phyloP scores from a whole-genome alignment of 53 echinoderm and acorn worm species.

The Echinometra lucunter region DNA sequence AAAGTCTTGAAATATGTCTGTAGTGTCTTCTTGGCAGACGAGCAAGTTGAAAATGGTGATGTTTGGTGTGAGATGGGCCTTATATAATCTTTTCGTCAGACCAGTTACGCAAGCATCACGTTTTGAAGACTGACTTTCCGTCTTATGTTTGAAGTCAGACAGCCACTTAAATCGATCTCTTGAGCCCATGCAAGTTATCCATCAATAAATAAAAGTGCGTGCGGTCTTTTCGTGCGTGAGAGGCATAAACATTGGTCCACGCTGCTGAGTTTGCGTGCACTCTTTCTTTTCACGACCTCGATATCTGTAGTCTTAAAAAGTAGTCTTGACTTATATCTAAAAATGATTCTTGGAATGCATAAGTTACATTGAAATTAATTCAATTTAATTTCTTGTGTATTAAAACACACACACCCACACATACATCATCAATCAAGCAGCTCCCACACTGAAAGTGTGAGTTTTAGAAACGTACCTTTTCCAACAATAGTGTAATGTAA shows the following conservation, averaged over 20 bases:
- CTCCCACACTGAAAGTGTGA: too few relatives aligned
- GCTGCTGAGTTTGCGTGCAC: slow-evolving; percentile 25
- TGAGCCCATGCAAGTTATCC: background rate
- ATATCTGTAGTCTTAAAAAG: background rate
- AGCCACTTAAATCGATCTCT: slow-evolving; percentile 4
- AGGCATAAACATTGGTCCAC: background rate
- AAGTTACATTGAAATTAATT: too few relatives aligned
- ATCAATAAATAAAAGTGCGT: slow-evolving; percentile 45
- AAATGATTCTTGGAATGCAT: background rate
- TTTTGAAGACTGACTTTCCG: background rate
- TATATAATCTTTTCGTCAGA: background rate
- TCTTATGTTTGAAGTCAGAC: background rate
- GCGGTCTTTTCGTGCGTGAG: slow-evolving; percentile 4
- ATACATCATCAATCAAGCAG: too few relatives aligned
- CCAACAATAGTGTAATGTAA: too few relatives aligned
- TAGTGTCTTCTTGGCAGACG: background rate
- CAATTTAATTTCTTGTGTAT: too few relatives aligned
- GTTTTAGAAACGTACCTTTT: too few relatives aligned
- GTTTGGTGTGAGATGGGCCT: background rate
- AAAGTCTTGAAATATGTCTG: background rate
- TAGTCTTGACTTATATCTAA: background rate
- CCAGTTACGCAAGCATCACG: slow-evolving; percentile 16
- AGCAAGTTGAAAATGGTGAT: background rate
- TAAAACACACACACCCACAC: too few relatives aligned
- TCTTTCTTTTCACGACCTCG: slow-evolving; percentile 17